These are phyloP conservation scores for Gryon sp. DNA, from an alignment of 1,140 invertebrate genomes.

Conservation along the genomic window DNA sequence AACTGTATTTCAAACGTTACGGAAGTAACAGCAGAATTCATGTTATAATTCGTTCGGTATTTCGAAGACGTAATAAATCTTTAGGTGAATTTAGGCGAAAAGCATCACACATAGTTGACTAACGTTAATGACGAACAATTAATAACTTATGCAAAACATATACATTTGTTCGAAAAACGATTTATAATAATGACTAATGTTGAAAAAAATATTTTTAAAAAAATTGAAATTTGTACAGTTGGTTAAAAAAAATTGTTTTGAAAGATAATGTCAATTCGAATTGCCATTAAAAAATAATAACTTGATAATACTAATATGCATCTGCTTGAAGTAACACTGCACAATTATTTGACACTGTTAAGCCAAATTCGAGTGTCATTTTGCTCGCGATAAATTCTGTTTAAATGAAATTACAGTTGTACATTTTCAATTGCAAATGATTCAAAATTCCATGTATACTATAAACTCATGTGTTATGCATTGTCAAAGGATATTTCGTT, in stretches of 20 bases:
- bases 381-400: background rate
- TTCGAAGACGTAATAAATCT: slow-evolving; percentile 21
- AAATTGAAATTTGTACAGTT: too few species aligned
- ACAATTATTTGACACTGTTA: too few species aligned
- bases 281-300: too few species aligned
- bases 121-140: too few species aligned
- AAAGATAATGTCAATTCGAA: too few species aligned
- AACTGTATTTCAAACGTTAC: slow-evolving; percentile 23
- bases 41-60: background rate
- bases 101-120: too few species aligned
- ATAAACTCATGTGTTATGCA: slow-evolving; percentile 21
- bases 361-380: background rate
- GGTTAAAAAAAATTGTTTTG: background rate
- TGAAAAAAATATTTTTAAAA: too few species aligned
- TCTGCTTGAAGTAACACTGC: too few species aligned
- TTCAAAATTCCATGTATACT: slow-evolving; percentile 13
- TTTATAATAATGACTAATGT: too few species aligned
- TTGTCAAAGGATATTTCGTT: slow-evolving; percentile 27
- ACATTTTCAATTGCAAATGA: slow-evolving; percentile 18
- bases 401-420: background rate
- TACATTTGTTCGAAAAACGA: too few species aligned
- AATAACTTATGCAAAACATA: too few species aligned
- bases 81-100: background rate
- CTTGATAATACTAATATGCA: background rate
- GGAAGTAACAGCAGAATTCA: slow-evolving; percentile 21